Conservation (phyloP, 2,888 invertebrate genomes). For the Ernsta delagoae region DNA sequence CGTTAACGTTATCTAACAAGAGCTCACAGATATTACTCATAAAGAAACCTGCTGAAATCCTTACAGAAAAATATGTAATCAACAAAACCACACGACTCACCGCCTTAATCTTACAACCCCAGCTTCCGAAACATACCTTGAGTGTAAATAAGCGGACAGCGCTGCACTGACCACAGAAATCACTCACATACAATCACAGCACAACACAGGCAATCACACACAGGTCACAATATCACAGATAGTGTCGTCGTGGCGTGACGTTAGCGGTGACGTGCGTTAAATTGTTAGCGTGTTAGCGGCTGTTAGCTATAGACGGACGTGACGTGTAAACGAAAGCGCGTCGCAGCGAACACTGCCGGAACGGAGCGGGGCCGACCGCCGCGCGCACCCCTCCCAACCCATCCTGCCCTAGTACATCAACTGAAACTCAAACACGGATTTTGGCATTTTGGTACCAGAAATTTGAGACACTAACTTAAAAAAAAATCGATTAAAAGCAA, state of each 20-base stretch:
- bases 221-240: conserved; percentile 39
- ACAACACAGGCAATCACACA: conserved; percentile 41
- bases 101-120: neutral
- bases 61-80: neutral
- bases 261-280: neutral
- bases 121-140: conserved; percentile 19
- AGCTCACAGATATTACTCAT: too few relatives aligned
- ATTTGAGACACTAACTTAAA: too few relatives aligned
- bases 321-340: conserved; percentile 49
- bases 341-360: conserved; percentile 67
- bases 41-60: too few relatives aligned
- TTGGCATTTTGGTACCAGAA: neutral
- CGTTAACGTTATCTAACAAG: too few relatives aligned
- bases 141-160: conserved; percentile 12
- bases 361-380: conserved; percentile 46
- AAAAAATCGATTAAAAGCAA: too few relatives aligned
- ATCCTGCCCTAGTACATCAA: conserved; percentile 44
- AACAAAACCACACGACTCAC: neutral
- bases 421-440: conserved; percentile 21
- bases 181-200: conserved; percentile 35
- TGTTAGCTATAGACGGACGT: conserved; percentile 32
- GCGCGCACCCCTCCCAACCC: conserved; percentile 47
- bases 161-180: conserved; percentile 27
- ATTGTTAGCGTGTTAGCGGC: conserved; percentile 32
- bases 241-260: neutral